Evolutionary conservation across 2,113 vertebrate genomes (phyloP).

Genomic region (Grammomys dolichurus): DNA sequence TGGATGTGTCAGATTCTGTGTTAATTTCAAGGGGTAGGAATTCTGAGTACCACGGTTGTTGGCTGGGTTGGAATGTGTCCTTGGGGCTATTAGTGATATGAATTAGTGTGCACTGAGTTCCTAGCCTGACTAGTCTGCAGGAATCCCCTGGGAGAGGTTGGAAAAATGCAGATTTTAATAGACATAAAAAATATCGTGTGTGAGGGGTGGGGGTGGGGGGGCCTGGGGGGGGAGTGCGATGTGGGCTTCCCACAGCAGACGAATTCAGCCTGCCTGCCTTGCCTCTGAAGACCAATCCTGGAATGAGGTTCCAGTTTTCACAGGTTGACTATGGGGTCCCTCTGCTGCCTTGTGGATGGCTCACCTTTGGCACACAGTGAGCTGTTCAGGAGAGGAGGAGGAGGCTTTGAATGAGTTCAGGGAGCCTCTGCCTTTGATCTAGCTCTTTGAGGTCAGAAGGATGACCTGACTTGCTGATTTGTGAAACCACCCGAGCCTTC

Average conservation of each 20-base stretch:
- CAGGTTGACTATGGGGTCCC: neutral
- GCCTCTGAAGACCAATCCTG: neutral
- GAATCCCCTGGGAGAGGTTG: neutral
- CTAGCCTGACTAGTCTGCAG: conserved; percentile 12
- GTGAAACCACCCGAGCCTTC: neutral
- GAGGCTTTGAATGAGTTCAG: neutral
- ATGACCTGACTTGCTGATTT: neutral
- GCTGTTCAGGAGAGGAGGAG: neutral
- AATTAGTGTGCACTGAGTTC: neutral
- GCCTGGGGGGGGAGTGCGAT: no score
- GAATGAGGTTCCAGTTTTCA: neutral
- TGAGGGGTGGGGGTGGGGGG: neutral
- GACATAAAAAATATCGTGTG: neutral
- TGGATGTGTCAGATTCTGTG: neutral
- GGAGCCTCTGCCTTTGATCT: neutral
- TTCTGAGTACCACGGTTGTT: neutral
- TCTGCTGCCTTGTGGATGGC: neutral
- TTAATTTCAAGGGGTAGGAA: neutral
- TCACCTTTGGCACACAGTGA: neutral
- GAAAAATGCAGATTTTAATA: neutral
- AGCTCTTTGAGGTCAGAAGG: neutral
- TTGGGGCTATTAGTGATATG: neutral
- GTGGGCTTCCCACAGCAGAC: neutral
- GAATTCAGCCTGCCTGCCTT: neutral
- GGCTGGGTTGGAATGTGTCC: neutral